Conservation (phyloP, 2,888 invertebrate species). For the Oithona nana region DNA sequence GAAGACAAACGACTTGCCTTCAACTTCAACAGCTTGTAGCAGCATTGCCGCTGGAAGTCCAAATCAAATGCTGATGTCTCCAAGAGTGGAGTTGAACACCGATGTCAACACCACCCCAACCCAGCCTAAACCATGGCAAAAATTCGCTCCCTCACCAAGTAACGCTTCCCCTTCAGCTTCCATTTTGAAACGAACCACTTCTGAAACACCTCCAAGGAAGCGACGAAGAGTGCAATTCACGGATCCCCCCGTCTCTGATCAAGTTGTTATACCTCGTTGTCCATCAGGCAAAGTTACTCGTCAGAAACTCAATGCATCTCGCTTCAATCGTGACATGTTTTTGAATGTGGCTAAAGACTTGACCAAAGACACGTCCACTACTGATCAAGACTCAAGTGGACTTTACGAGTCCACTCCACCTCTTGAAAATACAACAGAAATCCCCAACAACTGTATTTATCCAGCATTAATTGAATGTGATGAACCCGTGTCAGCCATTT, state of each 20-base stretch:
- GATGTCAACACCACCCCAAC: not conserved
- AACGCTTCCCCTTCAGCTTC: conserved; percentile 11
- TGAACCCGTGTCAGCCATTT: conserved; percentile 3
- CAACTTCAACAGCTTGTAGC: not conserved
- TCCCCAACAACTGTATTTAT: not conserved
- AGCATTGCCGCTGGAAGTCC: not conserved
- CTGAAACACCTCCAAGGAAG: conserved; percentile 17
- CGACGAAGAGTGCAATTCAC: conserved; percentile 21
- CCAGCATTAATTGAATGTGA: not conserved
- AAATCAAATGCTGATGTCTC: not conserved
- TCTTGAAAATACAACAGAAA: not conserved
- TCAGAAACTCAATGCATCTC: not conserved
- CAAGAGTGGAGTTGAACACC: not conserved
- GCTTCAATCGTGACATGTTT: not conserved
- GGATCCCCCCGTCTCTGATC: conserved; percentile 21
- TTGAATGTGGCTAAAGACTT: conserved; percentile 10
- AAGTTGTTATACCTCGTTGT: conserved; percentile 21
- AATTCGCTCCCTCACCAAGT: conserved; percentile 11
- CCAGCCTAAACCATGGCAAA: conserved; percentile 8
- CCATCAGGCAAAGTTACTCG: not conserved
- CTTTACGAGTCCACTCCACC: not conserved
- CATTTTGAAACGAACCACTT: not conserved
- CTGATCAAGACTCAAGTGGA: not conserved
- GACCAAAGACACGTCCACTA: not conserved
- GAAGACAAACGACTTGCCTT: not conserved